Percentiles rank a stretch among this genome's conserved stretches.
phyloP scores from a whole-genome alignment of 2,113 vertebrate species.

The Mixornis gularis region DNA sequence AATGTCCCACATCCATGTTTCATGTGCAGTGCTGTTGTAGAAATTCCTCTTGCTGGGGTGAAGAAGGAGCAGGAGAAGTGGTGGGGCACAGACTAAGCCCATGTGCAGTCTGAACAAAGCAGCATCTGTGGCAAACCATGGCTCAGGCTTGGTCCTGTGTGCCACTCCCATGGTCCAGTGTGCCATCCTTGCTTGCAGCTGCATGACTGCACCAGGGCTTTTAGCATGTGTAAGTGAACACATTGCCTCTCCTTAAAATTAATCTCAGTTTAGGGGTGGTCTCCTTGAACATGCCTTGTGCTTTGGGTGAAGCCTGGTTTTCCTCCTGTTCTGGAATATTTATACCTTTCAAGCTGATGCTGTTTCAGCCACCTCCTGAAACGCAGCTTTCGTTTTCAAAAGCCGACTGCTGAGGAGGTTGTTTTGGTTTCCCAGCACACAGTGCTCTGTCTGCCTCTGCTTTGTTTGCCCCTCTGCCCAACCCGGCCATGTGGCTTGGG shows the following conservation, averaged over 20 bases:
- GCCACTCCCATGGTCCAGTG: no score
- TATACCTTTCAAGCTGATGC: neutral
- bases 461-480: constrained; percentile 40
- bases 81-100: neutral
- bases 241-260: neutral
- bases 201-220: neutral
- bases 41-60: neutral
- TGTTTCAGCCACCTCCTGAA: neutral
- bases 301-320: neutral
- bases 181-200: neutral
- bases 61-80: neutral
- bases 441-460: neutral
- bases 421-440: neutral
- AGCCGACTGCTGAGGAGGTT: neutral
- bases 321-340: neutral
- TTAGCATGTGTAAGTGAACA: neutral
- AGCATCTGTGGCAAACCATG: neutral
- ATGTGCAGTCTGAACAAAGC: neutral
- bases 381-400: neutral
- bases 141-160: neutral
- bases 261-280: neutral
- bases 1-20: neutral
- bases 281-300: neutral
- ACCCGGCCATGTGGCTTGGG: neutral
- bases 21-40: neutral